Evolutionary conservation across 2,113 vertebrate species (phyloP), one percentile per base, ranked within the genome.

Genomic region (Columbina picui): DNA sequence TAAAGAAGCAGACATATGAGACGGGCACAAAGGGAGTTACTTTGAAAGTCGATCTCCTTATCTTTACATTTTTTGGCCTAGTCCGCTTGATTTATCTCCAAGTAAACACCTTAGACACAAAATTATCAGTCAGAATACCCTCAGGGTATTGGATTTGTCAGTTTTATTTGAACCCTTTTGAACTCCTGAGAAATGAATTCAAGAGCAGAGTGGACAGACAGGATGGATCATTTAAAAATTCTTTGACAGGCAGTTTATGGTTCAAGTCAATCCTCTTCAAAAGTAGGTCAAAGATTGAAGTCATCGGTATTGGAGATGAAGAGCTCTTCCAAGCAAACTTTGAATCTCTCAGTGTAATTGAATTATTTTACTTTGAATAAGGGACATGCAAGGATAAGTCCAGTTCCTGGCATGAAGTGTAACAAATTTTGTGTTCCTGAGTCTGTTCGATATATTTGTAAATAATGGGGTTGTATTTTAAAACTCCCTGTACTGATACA

Each of bases 121-220:
- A 93, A 96, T 95, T 94, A 93, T 87, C 57, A 61, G n/a, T 79
- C 82, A 86, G 79, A 86, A 80, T 65, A 78, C 53, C 39, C 83
- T 92, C 39, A 5, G 45, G 43, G 49, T 74, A 88, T 90, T 81
- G 79, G 76, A 60, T 83, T 84, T 96, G 82, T 93, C 94, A 92
- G 79, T 70, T 96, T 93, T 90, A 77, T 92, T 90, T 88, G 92
- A 92, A 86, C 60, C 20, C 47, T 81, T 90, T 59, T 94, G 96
- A 96, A 91, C 85, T 94, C n/a, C n/a, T 17, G 68, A 84, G 68
- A 87, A 95, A 80, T 67, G 55, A 84, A 90, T 94, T 95, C 47
- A 77, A 5, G 32, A 94, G 71, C 59, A 1, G 41, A 52, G 85
- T n/a, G 45, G 38, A 43, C 74, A 80, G 85, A 93, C 75, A 90